Conservation (phyloP, 2,797 vertebrate species). For the Siniperca undulata region DNA sequence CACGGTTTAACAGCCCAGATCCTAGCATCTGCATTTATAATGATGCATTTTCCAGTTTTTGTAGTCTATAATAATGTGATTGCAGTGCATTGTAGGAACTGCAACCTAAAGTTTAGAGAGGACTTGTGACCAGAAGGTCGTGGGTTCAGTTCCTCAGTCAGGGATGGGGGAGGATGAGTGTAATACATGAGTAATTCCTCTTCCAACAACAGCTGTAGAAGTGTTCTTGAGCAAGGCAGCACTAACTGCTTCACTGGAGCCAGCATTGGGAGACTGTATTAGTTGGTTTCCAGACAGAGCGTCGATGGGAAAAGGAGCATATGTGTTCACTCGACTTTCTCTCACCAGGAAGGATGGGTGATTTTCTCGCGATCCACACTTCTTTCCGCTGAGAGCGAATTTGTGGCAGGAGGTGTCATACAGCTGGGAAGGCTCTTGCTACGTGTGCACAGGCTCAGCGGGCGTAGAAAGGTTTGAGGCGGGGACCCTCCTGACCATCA, state of each 20-base stretch:
- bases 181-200: slow-evolving; percentile 32
- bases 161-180: slow-evolving; percentile 7
- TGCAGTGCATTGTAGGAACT: neutral
- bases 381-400: slow-evolving; percentile 46
- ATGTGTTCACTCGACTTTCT: slow-evolving; percentile 34
- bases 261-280: neutral
- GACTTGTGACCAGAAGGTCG: slow-evolving; percentile 3
- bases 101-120: slow-evolving; percentile 29
- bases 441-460: slow-evolving; percentile 35
- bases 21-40: slow-evolving; percentile 54
- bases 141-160: slow-evolving; percentile 1
- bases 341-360: slow-evolving; percentile 37
- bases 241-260: neutral
- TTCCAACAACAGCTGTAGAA: slow-evolving; percentile 19
- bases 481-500: slow-evolving; percentile 56
- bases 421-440: slow-evolving; percentile 5
- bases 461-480: slow-evolving; percentile 43
- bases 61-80: neutral
- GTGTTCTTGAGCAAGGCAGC: slow-evolving; percentile 44
- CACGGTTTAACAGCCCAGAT: slow-evolving; percentile 51
- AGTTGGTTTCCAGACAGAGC: slow-evolving; percentile 8
- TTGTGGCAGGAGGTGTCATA: slow-evolving; percentile 12
- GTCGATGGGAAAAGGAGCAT: slow-evolving; percentile 10
- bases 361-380: slow-evolving; percentile 31
- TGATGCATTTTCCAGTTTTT: slow-evolving; percentile 3